Evolutionary conservation across 2,888 invertebrate genomes (phyloP), one percentile per base, ranked within the genome.

Genomic region (Protodeltote pygarga): DNA sequence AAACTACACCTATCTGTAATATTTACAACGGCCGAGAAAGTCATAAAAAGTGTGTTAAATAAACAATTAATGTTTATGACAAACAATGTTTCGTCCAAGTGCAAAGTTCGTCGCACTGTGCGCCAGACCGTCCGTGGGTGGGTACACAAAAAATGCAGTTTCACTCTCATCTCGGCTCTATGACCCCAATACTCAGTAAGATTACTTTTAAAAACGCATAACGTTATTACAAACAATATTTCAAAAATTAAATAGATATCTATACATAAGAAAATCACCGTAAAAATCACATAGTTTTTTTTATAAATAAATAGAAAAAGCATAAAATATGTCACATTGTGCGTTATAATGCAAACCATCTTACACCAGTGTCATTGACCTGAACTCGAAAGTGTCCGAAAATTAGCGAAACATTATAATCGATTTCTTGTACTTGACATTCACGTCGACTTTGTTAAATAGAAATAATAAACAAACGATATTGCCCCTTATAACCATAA

Each of bases 351-450:
- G 75, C 67, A 71, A 81, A 82, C 68, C 54, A 23, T 80, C 79
- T 79, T 83, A 83, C 77, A 72, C 75, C 50, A 53, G 66, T 65
- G 78, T 65, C 73, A 77, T 65, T 69, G 75, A 71, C 77, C 81
- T 74, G 70, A 51, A 63, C 75, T 82, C 58, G 88, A 89, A 89
- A 90, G 89, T 85, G 77, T 77, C 71, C 82, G 75, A 83, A 87
- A 83, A 85, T 83, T 77, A 46, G 73, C 72, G 55, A 77, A 57
- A 66, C 59, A 77, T 63, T 72, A 63, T 78, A 84, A 88, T 85
- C 85, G 83, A 88, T 90, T 89, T 89, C 85, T 82, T 85, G 85
- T 87, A 85, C 85, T 88, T 90, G 88, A 89, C 86, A 89, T 89
- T 89, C 89, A 79, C 69, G 68, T 47, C 77, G 66, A 45, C 39